These are phyloP conservation scores for Acrocephalus arundinaceus DNA, from an alignment of 2,113 vertebrate genomes.

Conservation along the genomic window DNA sequence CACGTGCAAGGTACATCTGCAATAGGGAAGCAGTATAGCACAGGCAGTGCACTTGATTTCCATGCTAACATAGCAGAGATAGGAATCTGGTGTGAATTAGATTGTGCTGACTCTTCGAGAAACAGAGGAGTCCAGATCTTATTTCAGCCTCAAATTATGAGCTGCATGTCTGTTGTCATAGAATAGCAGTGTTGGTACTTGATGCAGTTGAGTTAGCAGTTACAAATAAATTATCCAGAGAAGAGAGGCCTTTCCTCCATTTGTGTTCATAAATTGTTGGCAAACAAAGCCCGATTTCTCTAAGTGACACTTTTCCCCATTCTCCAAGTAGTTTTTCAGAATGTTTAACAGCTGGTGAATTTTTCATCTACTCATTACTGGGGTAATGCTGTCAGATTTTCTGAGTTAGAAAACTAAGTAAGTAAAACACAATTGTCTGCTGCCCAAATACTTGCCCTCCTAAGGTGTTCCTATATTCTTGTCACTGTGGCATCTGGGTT, in stretches of 20 bases:
- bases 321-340: neutral
- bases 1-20: neutral
- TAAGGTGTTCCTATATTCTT: neutral
- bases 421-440: neutral
- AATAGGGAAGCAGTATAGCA: neutral
- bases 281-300: neutral
- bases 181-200: neutral
- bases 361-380: neutral
- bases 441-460: neutral
- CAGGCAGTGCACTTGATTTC: neutral
- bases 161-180: neutral
- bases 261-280: neutral
- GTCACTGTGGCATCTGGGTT: neutral
- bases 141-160: neutral
- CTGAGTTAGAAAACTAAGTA: neutral
- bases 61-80: neutral
- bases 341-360: neutral
- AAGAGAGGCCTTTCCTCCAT: neutral
- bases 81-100: neutral
- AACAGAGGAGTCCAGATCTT: neutral
- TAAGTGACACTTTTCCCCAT: neutral
- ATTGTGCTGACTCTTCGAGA: slow-evolving; percentile 11
- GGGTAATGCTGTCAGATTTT: neutral
- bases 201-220: neutral
- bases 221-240: slow-evolving; percentile 2